Evolutionary conservation across 1,140 invertebrate species (phyloP), one percentile per base, ranked within the genome.

Genomic region (Heliconius himera): DNA sequence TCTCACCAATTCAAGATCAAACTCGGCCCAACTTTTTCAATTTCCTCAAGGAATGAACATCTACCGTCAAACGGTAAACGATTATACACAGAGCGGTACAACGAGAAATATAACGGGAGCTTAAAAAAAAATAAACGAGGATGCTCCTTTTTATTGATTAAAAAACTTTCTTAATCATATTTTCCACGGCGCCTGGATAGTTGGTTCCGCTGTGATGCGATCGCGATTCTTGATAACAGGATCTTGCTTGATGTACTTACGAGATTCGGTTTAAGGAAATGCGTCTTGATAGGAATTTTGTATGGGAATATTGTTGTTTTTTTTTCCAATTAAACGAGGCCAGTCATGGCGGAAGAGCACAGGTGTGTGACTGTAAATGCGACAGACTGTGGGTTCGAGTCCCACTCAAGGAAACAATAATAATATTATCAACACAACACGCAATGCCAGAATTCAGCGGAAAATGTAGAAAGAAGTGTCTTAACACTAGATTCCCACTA

Each of bases 131-230:
- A 60, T 60, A 22, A 66, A 66, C 11, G 60, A n/a, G 9, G 60
- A 66, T 11, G 22, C 22, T 66, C 22, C 60, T 66, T 29, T 60
- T 66, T 66, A 66, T 66, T 66, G 60, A 66, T 66, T 66, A 66
- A 66, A 66, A 66, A 66, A 66, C 60, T 66, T 66, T 66, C 60
- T 66, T 66, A 66, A 66, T 66, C 60, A 66, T 29, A 66, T 66
- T 66, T 66, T 22, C 60, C 13, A 26, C 60, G 60, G 60, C 13
- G 60, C 60, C 60, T 29, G 26, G 60, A 66, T 66, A 66, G 60
- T 66, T 66, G 60, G 60, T 22, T 13, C 9, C 26, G 26, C 26
- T 26, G 26, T 16, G 60, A 66, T 66, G 22, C 60, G 60, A 66
- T 66, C 26, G 22, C 60, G 22, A 16, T 66, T 29, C 60, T 29